phyloP scores from a whole-genome alignment of 1,140 invertebrate genomes.

The Rhopalosiphum maidis region DNA sequence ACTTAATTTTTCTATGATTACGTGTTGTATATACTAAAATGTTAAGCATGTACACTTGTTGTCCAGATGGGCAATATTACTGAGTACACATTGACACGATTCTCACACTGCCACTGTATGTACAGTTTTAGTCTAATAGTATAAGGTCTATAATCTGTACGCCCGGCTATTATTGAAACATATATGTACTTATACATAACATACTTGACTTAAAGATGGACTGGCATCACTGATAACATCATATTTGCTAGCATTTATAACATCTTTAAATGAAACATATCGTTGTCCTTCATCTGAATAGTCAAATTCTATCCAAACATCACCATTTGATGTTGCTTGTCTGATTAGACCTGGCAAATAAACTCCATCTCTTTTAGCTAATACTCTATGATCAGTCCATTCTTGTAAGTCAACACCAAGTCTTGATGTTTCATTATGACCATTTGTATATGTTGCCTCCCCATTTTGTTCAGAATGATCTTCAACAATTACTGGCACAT shows the following conservation, averaged over 20 bases:
- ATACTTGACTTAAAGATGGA: slow-evolving; percentile 79
- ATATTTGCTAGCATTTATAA: slow-evolving; percentile 71
- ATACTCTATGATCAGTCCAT: slow-evolving; percentile 87
- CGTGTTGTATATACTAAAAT: no score
- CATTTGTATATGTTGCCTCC: slow-evolving; percentile 19
- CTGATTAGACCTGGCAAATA: slow-evolving; percentile 84
- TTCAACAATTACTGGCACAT: slow-evolving; percentile 47
- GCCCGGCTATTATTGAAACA: neutral
- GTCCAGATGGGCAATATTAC: neutral
- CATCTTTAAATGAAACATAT: slow-evolving; percentile 66
- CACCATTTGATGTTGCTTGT: slow-evolving; percentile 66
- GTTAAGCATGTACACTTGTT: no score
- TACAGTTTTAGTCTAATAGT: neutral
- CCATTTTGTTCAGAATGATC: slow-evolving; percentile 35
- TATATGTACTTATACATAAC: neutral
- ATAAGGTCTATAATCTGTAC: neutral
- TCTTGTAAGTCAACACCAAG: slow-evolving; percentile 79
- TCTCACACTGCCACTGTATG: neutral
- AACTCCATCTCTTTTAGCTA: slow-evolving; percentile 81
- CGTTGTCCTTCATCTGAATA: slow-evolving; percentile 69
- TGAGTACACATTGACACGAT: neutral
- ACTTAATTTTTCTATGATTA: no score
- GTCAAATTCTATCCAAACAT: slow-evolving; percentile 80
- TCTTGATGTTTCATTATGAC: slow-evolving; percentile 18
- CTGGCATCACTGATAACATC: slow-evolving; percentile 93